Evolutionary conservation across 2,113 vertebrate species (phyloP), one percentile per base, ranked within the genome.

Genomic region (Herpailurus yagouaroundi): DNA sequence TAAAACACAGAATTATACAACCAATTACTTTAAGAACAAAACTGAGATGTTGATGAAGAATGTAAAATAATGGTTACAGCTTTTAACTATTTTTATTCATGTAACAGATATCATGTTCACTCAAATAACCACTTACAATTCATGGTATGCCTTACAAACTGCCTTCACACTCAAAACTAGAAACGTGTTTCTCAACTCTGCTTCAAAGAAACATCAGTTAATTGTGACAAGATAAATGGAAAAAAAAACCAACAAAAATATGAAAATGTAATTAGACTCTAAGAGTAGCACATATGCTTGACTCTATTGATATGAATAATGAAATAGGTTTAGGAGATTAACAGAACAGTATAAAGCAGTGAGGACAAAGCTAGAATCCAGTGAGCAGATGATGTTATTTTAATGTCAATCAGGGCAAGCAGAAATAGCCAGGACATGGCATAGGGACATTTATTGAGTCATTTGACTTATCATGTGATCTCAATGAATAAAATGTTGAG

Each of bases 261-360:
- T 94, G 77, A 55, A 66, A 84, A 63, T 87, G 5, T 86, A 92
- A 83, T 89, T 97, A 86, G 13, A 79, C 6, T 57, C 9, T 87
- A 88, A 41, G 41, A 86, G 27, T 38, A 87, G 41, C 27, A 71
- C 50, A 80, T 95, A 93, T 68, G 50, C 25, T 93, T 66, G 64
- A 91, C 9, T 77, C 33, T 83, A 27, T 19, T 97, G 38, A 66
- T 82, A 86, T 95, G 71, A 93, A 97, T 66, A 85, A 85, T 85
- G 11, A 90, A 71, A 87, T 41, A 81, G 48, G 1, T 66, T 80
- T 97, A 97, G 66, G 36, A 93, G 57, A 92, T 97, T 97, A 94
- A 85, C 15, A 60, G 27, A 50, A 63, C 21, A 76, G 41, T 77
- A 83, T 69, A 95, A 97, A 95, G 68, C 13, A 76, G 33, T 38